These are phyloP conservation scores for Proteles cristata DNA, from an alignment of 2,113 vertebrate species.

Conservation along the genomic window DNA sequence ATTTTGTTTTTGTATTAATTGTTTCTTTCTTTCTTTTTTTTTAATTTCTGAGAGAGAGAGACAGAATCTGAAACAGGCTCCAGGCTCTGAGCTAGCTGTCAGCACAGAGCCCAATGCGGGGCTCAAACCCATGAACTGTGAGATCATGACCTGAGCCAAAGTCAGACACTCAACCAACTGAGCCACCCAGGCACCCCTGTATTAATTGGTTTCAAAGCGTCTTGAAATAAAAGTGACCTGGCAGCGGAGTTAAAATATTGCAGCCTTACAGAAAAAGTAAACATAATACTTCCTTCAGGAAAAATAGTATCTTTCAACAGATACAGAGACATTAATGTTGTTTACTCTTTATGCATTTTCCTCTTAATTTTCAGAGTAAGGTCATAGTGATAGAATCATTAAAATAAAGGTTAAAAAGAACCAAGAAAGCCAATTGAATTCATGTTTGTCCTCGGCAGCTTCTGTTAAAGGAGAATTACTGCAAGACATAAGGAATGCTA, in stretches of 20 bases:
- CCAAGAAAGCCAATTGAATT: background rate
- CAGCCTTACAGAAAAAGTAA: slow-evolving; percentile 38
- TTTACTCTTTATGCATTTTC: slow-evolving; percentile 51
- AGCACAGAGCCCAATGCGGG: no score
- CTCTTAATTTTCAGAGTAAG: slow-evolving; percentile 53
- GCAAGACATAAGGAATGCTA: background rate
- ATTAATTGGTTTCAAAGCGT: slow-evolving; percentile 51
- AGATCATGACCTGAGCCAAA: no score
- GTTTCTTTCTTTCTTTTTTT: no score
- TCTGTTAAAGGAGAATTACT: background rate
- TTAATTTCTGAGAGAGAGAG: no score
- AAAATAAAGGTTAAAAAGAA: slow-evolving; percentile 41
- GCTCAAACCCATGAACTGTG: no score
- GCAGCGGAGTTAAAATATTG: slow-evolving; percentile 20
- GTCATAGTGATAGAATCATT: slow-evolving; percentile 37
- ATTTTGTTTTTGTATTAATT: slow-evolving; percentile 40
- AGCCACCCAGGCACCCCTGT: background rate
- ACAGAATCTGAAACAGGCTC: no score
- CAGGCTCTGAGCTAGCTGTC: no score
- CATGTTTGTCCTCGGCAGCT: background rate
- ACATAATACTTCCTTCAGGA: background rate
- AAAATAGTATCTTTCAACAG: slow-evolving; percentile 35
- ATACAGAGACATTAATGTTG: background rate
- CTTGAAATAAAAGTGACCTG: slow-evolving; percentile 38
- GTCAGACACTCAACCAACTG: no score